phyloP scores from a whole-genome alignment of 2,888 invertebrate genomes.

The Agrotis ipsilon region DNA sequence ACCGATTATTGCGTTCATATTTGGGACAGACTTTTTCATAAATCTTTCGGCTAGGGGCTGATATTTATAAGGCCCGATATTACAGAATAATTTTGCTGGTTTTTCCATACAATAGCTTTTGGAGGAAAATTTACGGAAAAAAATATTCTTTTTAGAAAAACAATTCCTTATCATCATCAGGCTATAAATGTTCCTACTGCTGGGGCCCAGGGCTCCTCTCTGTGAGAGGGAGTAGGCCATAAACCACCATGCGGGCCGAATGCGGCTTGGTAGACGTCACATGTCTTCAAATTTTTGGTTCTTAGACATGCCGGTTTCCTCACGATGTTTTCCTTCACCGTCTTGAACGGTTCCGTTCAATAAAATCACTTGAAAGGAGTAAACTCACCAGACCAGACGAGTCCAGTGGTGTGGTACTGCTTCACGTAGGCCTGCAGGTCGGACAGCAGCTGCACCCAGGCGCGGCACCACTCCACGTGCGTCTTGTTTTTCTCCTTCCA shows the following conservation, averaged over 20 bases:
- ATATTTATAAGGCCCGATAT: neutral
- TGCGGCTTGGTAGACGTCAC: too few relatives aligned
- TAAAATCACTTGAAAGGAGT: neutral
- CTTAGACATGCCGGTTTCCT: too few relatives aligned
- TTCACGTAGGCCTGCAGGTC: slow-evolving; percentile 98
- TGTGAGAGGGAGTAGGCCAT: too few relatives aligned
- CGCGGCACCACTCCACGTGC: slow-evolving; percentile 98
- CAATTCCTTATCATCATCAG: too few relatives aligned
- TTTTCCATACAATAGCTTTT: neutral
- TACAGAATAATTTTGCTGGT: neutral
- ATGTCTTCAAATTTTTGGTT: too few relatives aligned
- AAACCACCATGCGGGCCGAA: too few relatives aligned
- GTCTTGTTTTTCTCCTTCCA: slow-evolving; percentile 98
- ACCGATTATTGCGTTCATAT: slow-evolving; percentile 16
- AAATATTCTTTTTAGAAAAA: neutral
- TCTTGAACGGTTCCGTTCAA: too few relatives aligned
- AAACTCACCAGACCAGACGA: slow-evolving; percentile 96
- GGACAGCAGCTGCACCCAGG: slow-evolving; percentile 96
- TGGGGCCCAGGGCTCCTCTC: too few relatives aligned
- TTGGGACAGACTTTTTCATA: neutral
- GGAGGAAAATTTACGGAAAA: neutral
- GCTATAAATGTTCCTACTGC: too few relatives aligned
- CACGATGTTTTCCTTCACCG: too few relatives aligned
- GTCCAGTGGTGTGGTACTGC: slow-evolving; percentile 98
- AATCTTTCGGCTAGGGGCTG: neutral